phyloP scores from a whole-genome alignment of 1,140 invertebrate genomes.

The Melanaphis sacchari region DNA sequence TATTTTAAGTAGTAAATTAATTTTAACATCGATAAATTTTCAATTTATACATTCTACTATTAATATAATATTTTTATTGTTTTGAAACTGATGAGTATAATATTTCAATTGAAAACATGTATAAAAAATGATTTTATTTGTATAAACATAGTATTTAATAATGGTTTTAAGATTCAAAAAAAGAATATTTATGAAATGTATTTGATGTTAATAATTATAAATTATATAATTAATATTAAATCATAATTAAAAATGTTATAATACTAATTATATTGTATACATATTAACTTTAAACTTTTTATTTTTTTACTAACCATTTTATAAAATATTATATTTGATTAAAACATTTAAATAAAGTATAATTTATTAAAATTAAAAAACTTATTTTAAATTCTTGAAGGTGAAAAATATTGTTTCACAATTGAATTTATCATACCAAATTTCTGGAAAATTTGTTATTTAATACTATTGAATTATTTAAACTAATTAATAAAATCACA shows the following conservation, averaged over 20 bases:
- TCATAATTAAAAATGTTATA: background rate
- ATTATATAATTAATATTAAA: background rate
- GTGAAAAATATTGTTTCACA: too few relatives aligned
- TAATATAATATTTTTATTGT: background rate
- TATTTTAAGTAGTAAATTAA: background rate
- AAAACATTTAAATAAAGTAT: background rate
- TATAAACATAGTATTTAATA: background rate
- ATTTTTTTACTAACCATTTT: background rate
- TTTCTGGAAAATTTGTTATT: background rate
- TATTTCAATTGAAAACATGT: background rate
- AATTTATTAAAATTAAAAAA: background rate
- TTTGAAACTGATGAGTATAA: background rate
- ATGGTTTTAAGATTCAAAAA: background rate
- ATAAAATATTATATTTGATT: background rate
- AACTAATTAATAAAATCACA: background rate
- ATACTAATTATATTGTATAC: too few relatives aligned
- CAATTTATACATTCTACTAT: background rate
- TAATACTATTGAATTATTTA: background rate
- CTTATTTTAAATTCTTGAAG: background rate
- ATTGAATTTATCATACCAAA: background rate
- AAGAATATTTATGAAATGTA: too few relatives aligned
- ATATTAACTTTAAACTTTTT: background rate
- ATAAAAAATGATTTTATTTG: background rate
- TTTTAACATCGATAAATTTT: background rate
- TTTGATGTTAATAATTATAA: background rate